Base-by-base conservation (phyloP, 2,888 invertebrate genomes). In the Dryomyza anilis region DNA sequence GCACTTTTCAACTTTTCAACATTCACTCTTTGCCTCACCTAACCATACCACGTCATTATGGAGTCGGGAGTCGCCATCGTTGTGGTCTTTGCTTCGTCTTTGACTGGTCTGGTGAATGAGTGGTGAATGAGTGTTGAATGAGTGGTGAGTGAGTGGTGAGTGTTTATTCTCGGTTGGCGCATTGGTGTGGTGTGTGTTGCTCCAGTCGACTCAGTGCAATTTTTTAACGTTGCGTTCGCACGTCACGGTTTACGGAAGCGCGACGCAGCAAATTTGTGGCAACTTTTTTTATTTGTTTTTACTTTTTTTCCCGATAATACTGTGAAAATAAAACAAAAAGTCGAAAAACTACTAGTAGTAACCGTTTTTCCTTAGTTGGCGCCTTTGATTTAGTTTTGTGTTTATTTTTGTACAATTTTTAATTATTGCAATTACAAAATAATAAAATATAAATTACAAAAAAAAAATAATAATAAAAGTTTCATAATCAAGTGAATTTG, bases 181-280 rank as follows among this genome's bases (percentile, higher is more conserved):
- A n/a, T 53, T 29, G 48, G 6, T 27, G 53, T 53, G 43, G 16
- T n/a, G 56, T 39, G 12, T 16, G 50, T 14, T 16, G 50, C 27
- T 64, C 30, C 58, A 53, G 48, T 43, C 21, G 30, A 53, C 53
- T 55, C 53, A 59, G 59, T 64, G 64, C 64, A 64, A 64, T 60
- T 64, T 64, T 59, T 43, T 53, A 59, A 57, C 64, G 56, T 43
- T 64, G 64, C 58, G 52, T 50, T 64, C 43, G 57, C 43, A 43
- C 63, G 63, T 61, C 61, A 61, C 43, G 52, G 52, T 48, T 45
- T 46, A 14, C 46, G 33, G 59, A 48, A 59, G 33, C 33, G 30
- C 30, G 48, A 2, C 7, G 12, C 39, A n/a, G 7, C 12, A 21
- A 46, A 48, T 48, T 33, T 29, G 61, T 12, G 52, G 21, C 8